Evolutionary conservation across 2,888 invertebrate genomes (phyloP).

Genomic region (Lasioglossum oenotherae): DNA sequence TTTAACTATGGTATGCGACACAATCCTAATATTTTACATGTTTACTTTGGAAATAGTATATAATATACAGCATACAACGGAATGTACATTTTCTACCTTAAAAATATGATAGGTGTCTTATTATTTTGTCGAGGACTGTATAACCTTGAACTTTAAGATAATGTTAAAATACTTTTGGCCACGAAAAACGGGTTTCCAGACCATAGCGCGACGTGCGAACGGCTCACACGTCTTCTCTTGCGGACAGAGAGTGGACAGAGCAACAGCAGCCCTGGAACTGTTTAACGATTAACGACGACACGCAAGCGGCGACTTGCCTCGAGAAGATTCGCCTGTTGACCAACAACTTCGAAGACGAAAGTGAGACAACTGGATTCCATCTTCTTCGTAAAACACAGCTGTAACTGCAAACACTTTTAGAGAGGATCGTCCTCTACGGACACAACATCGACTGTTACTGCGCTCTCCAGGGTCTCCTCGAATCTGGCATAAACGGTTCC

Average conservation of each 20-base stretch:
- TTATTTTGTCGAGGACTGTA: no score
- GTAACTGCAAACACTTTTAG: constrained; percentile 52
- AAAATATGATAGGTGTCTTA: no score
- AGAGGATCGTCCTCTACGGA: constrained; percentile 88
- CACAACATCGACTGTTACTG: constrained; percentile 88
- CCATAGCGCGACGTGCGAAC: no score
- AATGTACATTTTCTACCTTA: no score
- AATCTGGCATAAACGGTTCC: constrained; percentile 86
- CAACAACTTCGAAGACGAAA: constrained; percentile 57
- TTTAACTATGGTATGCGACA: no score
- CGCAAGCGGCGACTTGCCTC: constrained; percentile 84
- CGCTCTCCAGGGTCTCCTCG: constrained; percentile 88
- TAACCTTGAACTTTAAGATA: no score
- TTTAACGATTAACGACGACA: constrained; percentile 87
- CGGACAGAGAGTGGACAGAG: constrained; percentile 49
- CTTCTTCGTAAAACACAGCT: not conserved
- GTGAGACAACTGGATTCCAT: constrained; percentile 47
- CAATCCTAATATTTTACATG: no score
- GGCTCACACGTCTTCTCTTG: not conserved
- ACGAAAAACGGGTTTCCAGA: no score
- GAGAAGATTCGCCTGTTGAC: constrained; percentile 71
- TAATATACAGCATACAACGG: no score
- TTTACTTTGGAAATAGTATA: no score
- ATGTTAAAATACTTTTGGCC: no score
- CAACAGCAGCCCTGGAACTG: constrained; percentile 86